These are phyloP conservation scores for Andrena minutula DNA, from an alignment of 2,888 invertebrate species.

Conservation along the genomic window DNA sequence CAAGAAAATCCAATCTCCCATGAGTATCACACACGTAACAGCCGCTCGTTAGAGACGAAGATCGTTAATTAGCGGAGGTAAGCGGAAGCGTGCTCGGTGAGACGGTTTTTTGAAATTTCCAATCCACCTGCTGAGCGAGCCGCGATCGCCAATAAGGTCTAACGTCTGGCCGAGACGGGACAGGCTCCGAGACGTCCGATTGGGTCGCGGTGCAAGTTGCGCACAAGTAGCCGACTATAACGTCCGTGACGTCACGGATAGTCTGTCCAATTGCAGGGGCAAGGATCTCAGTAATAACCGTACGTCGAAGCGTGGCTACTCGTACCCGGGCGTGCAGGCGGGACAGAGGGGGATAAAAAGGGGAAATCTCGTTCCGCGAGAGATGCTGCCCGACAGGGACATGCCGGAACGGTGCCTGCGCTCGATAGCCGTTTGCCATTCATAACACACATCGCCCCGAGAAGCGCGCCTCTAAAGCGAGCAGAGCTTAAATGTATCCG, in stretches of 20 bases:
- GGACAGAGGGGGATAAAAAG: conserved; percentile 34
- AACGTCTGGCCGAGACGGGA: neutral
- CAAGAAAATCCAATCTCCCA: too few relatives aligned
- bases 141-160: conserved; percentile 43
- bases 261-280: conserved; percentile 53
- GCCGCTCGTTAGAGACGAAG: neutral
- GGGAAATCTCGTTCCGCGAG: conserved; percentile 36
- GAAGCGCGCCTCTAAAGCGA: conserved; percentile 18
- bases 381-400: conserved; percentile 47
- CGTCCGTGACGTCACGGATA: conserved; percentile 59
- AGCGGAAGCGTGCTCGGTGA: neutral
- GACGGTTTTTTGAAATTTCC: conserved; percentile 39
- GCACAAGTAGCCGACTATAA: conserved; percentile 34
- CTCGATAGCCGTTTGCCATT: conserved; percentile 29
- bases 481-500: conserved; percentile 51
- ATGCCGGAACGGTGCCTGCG: conserved; percentile 38
- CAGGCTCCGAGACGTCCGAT: conserved; percentile 19
- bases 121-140: conserved; percentile 64
- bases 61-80: conserved; percentile 7
- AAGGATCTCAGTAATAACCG: conserved; percentile 50
- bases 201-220: conserved; percentile 45
- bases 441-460: neutral
- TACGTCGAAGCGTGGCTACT: conserved; percentile 53
- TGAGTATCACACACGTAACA: too few relatives aligned
- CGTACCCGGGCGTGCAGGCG: conserved; percentile 56